These are phyloP conservation scores for Chloropsis hardwickii DNA, from an alignment of 2,113 vertebrate genomes.

Conservation along the genomic window DNA sequence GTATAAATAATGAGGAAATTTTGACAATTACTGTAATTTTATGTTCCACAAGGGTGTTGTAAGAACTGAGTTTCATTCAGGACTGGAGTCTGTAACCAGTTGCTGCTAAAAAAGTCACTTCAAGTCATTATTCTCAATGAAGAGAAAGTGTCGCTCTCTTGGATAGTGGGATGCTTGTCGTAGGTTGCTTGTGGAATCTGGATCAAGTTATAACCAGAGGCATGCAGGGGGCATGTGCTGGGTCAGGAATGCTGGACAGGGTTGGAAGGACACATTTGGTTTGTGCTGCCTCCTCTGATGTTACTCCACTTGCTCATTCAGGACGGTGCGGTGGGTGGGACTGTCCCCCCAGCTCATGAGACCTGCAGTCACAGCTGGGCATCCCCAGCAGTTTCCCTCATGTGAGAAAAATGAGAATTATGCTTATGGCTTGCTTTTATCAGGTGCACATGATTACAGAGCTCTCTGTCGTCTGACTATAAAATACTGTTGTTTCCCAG, in stretches of 20 bases:
- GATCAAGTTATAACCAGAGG: not conserved
- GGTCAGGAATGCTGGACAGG: not conserved
- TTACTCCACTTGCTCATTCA: accelerated
- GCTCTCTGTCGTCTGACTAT: not conserved
- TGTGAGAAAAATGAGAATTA: not conserved
- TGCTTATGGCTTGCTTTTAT: not conserved
- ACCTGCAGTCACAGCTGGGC: not conserved
- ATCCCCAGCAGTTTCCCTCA: not conserved
- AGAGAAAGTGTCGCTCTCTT: not conserved
- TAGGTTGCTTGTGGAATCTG: not conserved
- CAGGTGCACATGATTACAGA: accelerated
- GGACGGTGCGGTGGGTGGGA: not conserved
- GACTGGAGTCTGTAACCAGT: not conserved
- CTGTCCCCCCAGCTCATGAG: accelerated
- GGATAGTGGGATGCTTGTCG: accelerated
- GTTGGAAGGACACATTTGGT: not conserved
- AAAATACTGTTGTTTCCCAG: not conserved
- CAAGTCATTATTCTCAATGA: not conserved
- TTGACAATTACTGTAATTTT: slow-evolving; percentile 44
- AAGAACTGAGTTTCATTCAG: slow-evolving; percentile 9
- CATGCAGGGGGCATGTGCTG: not conserved
- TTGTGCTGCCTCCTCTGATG: not conserved
- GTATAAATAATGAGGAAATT: slow-evolving; percentile 68
- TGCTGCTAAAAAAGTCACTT: not conserved
- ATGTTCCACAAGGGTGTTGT: not conserved